Percentiles rank a stretch among this genome's conserved stretches.
These are phyloP conservation scores for Mareca penelope DNA, from an alignment of 2,797 vertebrate genomes.

Conservation along the genomic window DNA sequence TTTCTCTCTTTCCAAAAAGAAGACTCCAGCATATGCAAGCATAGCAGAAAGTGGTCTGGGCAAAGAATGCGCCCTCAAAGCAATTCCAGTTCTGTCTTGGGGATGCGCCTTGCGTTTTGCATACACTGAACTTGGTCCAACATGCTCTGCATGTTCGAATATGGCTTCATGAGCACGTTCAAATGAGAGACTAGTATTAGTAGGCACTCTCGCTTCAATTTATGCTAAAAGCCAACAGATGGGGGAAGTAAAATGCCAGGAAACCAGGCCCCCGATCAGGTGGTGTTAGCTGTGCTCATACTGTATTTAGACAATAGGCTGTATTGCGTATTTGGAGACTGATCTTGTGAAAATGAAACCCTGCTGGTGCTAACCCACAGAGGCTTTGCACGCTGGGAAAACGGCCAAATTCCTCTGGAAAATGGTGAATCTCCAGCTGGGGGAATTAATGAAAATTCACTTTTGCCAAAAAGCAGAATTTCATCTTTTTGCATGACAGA, in stretches of 20 bases:
- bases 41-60: constrained; percentile 19
- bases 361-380: constrained; percentile 64
- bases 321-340: constrained; percentile 40
- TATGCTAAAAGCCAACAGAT: constrained; percentile 66
- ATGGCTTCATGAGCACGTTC: constrained; percentile 40
- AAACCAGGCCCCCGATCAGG: constrained; percentile 46
- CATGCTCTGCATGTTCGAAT: constrained; percentile 10
- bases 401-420: constrained; percentile 69
- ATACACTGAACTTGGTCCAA: constrained; percentile 9
- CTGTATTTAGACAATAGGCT: constrained; percentile 56
- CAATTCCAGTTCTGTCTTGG: constrained; percentile 29
- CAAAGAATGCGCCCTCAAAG: background rate
- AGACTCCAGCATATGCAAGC: background rate
- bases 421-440: constrained; percentile 61
- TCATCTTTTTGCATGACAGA: constrained; percentile 24
- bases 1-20: background rate
- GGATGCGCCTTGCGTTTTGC: background rate
- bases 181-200: background rate
- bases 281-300: constrained; percentile 50
- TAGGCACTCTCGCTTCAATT: background rate
- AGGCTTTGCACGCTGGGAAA: constrained; percentile 60
- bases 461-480: constrained; percentile 60
- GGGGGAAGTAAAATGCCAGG: constrained; percentile 59
- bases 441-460: constrained; percentile 67
- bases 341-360: constrained; percentile 65